These are phyloP conservation scores for Conomelus anceps DNA, from an alignment of 2,888 invertebrate genomes.

Conservation along the genomic window DNA sequence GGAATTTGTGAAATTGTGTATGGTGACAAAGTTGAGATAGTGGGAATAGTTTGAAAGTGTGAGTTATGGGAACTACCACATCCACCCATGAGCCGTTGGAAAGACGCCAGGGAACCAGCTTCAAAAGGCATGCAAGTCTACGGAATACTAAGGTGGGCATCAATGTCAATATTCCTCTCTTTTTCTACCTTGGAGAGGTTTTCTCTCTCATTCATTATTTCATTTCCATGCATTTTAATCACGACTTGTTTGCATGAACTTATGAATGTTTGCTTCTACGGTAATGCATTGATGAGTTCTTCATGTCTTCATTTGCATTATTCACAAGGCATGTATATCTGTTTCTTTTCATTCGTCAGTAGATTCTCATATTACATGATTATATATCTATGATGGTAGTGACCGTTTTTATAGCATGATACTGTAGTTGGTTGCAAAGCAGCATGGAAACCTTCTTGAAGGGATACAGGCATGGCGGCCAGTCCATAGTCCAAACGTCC, in stretches of 20 bases:
- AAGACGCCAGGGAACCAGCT: conserved; percentile 30
- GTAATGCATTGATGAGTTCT: not conserved
- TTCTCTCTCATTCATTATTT: not conserved
- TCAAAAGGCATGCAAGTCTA: conserved; percentile 35
- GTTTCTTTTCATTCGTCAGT: not conserved
- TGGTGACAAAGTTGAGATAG: not conserved
- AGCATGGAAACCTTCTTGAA: no score
- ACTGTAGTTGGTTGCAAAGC: no score
- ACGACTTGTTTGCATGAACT: not conserved
- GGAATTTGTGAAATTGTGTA: not conserved
- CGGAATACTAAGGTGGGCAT: conserved; percentile 33
- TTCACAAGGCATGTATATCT: not conserved
- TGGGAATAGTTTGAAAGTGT: not conserved
- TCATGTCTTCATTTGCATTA: not conserved
- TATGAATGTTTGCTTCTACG: not conserved
- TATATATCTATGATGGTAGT: no score
- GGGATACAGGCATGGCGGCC: no score
- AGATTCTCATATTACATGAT: not conserved
- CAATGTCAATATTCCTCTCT: not conserved
- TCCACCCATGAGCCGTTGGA: conserved; percentile 37
- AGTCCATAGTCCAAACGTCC: no score
- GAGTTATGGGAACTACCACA: conserved; percentile 33
- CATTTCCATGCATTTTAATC: not conserved
- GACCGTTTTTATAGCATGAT: no score
- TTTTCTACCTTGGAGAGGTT: not conserved